These are phyloP conservation scores for Bombus confusus DNA, from an alignment of 1,140 invertebrate species.

Conservation along the genomic window DNA sequence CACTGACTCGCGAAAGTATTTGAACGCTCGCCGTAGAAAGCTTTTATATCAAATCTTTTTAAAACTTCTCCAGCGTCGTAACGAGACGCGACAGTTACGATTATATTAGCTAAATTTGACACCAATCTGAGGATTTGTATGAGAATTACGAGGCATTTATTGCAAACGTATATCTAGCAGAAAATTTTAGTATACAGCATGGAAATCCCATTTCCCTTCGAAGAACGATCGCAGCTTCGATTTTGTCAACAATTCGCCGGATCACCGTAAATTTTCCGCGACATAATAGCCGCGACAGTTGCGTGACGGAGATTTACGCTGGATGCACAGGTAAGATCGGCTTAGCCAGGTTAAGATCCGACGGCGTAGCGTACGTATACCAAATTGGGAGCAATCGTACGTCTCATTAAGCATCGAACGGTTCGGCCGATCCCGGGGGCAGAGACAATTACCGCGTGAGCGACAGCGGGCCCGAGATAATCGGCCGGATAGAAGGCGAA, in stretches of 20 bases:
- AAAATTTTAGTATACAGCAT: no score
- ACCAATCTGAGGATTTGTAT: no score
- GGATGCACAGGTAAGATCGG: slow-evolving; percentile 6
- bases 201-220: no score
- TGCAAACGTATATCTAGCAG: no score
- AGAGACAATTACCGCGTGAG: slow-evolving; percentile 60
- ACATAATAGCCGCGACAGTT: slow-evolving; percentile 51
- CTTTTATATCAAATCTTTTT: no score
- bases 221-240: neutral
- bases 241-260: neutral
- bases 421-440: slow-evolving; percentile 37
- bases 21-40: no score
- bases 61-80: no score
- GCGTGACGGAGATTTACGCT: slow-evolving; percentile 55
- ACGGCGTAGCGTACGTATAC: slow-evolving; percentile 35
- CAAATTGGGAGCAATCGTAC: slow-evolving; percentile 62
- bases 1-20: no score
- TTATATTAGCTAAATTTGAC: no score
- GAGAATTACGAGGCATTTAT: no score
- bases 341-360: neutral
- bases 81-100: no score
- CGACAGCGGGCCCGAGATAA: slow-evolving; percentile 57
- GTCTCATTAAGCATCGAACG: slow-evolving; percentile 60
- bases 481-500: slow-evolving; percentile 52
- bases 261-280: slow-evolving; percentile 29